These are phyloP conservation scores for Eledone cirrhosa DNA, from an alignment of 2,888 invertebrate species.

Conservation along the genomic window DNA sequence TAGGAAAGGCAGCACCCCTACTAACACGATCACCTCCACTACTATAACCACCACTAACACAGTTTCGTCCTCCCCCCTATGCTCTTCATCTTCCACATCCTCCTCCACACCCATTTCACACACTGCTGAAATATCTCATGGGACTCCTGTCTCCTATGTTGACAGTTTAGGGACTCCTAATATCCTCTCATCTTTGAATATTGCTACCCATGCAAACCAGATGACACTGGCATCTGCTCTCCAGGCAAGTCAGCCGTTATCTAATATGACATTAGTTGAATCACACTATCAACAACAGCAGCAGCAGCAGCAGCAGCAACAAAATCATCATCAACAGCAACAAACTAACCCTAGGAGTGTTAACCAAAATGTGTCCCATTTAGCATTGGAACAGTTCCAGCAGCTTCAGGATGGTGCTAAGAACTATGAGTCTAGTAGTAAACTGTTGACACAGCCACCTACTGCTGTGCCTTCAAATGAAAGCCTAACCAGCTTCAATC, in stretches of 20 bases:
- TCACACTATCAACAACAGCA: not conserved
- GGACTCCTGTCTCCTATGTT: slow-evolving; percentile 17
- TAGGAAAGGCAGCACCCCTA: slow-evolving; percentile 17
- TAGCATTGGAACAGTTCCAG: slow-evolving; percentile 5
- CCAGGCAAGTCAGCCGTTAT: slow-evolving; percentile 1
- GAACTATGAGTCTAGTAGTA: slow-evolving; percentile 23
- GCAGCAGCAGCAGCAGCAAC: not conserved
- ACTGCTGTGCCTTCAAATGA: slow-evolving; percentile 16
- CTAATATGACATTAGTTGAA: not conserved
- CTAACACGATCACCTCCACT: not conserved
- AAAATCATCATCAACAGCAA: not conserved
- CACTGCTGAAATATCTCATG: slow-evolving; percentile 24
- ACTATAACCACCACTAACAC: slow-evolving; percentile 10
- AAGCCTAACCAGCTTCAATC: slow-evolving; percentile 10
- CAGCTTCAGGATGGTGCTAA: slow-evolving; percentile 23
- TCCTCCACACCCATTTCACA: slow-evolving; percentile 5
- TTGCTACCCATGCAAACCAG: slow-evolving; percentile 7
- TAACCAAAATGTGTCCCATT: slow-evolving; percentile 7
- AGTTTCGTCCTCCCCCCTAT: too few relatives aligned
- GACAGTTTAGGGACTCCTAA: slow-evolving; percentile 21
- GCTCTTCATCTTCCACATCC: too few relatives aligned
- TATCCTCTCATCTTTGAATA: not conserved
- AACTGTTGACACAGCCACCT: not conserved
- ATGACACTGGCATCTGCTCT: not conserved
- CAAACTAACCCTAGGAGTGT: slow-evolving; percentile 15